phyloP scores from a whole-genome alignment of 2,797 vertebrate species.

The Hemibagrus guttatus region DNA sequence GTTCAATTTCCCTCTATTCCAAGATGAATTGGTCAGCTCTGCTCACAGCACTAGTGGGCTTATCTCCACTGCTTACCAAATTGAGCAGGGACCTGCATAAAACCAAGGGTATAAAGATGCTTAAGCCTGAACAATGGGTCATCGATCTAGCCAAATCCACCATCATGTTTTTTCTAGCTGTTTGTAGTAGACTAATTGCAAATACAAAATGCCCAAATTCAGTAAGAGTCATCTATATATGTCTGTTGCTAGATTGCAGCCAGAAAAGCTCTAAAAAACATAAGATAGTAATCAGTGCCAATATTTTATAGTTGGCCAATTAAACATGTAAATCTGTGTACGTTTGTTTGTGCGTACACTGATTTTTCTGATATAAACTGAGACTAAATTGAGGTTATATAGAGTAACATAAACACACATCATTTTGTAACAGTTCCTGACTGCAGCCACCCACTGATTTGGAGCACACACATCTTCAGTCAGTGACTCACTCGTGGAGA shows the following conservation, averaged over 20 bases:
- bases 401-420: slow-evolving; percentile 53
- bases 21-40: slow-evolving; percentile 67
- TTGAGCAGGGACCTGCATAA: slow-evolving; percentile 74
- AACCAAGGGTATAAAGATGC: slow-evolving; percentile 69
- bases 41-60: slow-evolving; percentile 58
- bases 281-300: neutral
- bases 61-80: slow-evolving; percentile 68
- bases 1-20: slow-evolving; percentile 2
- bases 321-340: neutral
- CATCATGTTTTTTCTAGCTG: slow-evolving; percentile 16
- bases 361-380: neutral
- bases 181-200: neutral
- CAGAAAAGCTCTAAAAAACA: neutral
- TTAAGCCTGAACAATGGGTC: slow-evolving; percentile 63
- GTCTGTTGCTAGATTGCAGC: neutral
- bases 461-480: slow-evolving; percentile 53
- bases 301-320: neutral
- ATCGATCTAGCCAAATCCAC: slow-evolving; percentile 66
- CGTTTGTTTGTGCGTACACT: slow-evolving; percentile 6
- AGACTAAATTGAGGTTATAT: slow-evolving; percentile 41
- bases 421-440: slow-evolving; percentile 51
- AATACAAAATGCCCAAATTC: neutral
- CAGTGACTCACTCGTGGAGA: slow-evolving; percentile 64
- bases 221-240: neutral
- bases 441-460: slow-evolving; percentile 54